A percentile compares a stretch with the other conserved stretches of the same genome.
Conservation (phyloP, 2,797 vertebrate species). For the Chiloscyllium punctatum region DNA sequence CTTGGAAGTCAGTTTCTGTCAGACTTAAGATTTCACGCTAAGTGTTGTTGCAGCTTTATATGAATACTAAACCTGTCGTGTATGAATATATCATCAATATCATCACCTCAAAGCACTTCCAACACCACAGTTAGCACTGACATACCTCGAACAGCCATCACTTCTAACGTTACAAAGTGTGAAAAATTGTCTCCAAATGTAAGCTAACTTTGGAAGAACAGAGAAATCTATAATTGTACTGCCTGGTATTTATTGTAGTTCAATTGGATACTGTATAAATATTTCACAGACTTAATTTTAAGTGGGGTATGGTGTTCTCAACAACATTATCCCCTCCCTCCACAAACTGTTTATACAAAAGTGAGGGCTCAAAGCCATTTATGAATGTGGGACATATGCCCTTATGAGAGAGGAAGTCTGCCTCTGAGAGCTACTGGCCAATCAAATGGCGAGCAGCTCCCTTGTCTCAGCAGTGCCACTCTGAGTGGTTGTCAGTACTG, state of each 20-base stretch:
- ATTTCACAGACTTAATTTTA: background rate
- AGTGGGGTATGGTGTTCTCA: background rate
- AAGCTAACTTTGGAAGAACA: background rate
- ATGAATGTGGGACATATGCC: background rate
- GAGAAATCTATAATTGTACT: background rate
- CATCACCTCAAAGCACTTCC: background rate
- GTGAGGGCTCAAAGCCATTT: no score
- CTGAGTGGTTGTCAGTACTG: no score
- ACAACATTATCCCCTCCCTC: background rate
- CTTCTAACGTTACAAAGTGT: background rate
- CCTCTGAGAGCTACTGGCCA: background rate
- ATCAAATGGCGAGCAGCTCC: no score
- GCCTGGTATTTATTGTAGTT: background rate
- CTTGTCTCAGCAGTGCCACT: no score
- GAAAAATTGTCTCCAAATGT: background rate
- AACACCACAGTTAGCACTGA: slow-evolving; percentile 17
- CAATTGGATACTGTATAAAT: background rate
- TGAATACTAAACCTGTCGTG: background rate
- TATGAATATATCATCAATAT: slow-evolving; percentile 3
- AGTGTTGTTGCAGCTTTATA: background rate
- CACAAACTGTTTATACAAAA: background rate
- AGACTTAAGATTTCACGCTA: background rate
- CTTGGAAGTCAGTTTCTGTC: background rate
- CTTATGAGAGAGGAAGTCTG: background rate
- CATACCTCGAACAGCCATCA: slow-evolving; percentile 2